phyloP scores from a whole-genome alignment of 2,113 vertebrate species.

The Dicerorhinus sumatrensis region DNA sequence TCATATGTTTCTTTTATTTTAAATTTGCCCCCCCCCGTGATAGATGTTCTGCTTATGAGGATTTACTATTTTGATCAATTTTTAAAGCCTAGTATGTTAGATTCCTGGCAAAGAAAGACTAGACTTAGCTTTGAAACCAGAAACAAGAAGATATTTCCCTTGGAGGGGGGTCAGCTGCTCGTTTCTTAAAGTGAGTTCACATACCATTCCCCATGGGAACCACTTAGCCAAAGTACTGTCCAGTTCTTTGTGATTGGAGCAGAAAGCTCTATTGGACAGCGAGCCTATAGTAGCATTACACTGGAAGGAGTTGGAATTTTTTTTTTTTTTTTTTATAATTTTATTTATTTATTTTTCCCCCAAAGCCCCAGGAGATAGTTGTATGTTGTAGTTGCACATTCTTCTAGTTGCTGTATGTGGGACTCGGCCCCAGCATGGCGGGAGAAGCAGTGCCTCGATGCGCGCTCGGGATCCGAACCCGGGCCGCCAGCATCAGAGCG shows the following conservation, averaged over 20 bases:
- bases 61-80: constrained; percentile 37
- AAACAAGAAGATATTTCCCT: constrained; percentile 3
- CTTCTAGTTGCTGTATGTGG: too few species aligned
- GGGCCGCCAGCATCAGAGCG: too few species aligned
- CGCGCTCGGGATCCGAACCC: too few species aligned
- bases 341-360: too few species aligned
- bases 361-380: too few species aligned
- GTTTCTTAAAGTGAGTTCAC: neutral
- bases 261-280: neutral
- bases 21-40: neutral
- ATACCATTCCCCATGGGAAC: neutral
- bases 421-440: too few species aligned
- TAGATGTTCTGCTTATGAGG: neutral
- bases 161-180: neutral
- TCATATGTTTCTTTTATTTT: constrained; percentile 13
- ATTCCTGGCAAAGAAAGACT: neutral
- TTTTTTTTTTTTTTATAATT: too few species aligned
- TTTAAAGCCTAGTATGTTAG: constrained; percentile 20
- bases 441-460: too few species aligned
- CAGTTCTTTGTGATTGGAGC: neutral
- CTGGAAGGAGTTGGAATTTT: neutral
- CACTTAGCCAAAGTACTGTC: neutral
- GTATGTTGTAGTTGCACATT: too few species aligned
- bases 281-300: neutral
- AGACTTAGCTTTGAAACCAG: constrained; percentile 27